Conservation (phyloP, 2,888 invertebrate species). For the Ophonus ardosiacus region DNA sequence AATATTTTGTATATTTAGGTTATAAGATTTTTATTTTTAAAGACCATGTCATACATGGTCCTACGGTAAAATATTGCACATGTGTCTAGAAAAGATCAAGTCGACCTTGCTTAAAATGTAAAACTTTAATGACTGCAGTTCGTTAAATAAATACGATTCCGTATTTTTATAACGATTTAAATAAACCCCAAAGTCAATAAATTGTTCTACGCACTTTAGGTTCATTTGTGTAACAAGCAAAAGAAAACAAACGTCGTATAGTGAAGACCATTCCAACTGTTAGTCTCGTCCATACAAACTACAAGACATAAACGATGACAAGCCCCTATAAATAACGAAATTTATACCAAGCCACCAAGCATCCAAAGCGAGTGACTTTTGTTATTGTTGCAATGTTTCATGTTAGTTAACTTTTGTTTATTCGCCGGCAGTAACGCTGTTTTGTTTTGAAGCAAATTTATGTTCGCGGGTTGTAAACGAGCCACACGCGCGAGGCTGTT, state of each 20-base stretch:
- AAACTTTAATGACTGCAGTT: no score
- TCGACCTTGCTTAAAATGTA: no score
- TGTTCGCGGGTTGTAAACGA: slow-evolving; percentile 7
- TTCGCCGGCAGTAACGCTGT: slow-evolving; percentile 22
- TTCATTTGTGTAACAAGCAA: slow-evolving; percentile 32
- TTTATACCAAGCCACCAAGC: slow-evolving; percentile 32
- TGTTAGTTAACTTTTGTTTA: slow-evolving; percentile 43
- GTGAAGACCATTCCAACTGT: slow-evolving; percentile 23
- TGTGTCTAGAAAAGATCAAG: no score
- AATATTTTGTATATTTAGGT: no score
- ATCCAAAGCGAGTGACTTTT: slow-evolving; percentile 22
- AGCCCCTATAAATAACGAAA: slow-evolving; percentile 28
- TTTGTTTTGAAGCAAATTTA: slow-evolving; percentile 38
- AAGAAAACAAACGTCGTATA: not conserved
- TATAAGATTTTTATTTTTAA: no score
- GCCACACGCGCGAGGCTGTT: not conserved
- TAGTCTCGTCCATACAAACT: slow-evolving; percentile 13
- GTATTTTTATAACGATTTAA: not conserved
- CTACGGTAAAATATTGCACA: no score
- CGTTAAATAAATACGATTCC: not conserved
- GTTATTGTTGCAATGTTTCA: slow-evolving; percentile 35
- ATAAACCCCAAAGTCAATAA: not conserved
- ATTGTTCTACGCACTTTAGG: not conserved
- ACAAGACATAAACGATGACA: slow-evolving; percentile 37
- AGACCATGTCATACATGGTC: no score